Conservation (phyloP, 2,113 vertebrate species). For the Glareola pratincola region DNA sequence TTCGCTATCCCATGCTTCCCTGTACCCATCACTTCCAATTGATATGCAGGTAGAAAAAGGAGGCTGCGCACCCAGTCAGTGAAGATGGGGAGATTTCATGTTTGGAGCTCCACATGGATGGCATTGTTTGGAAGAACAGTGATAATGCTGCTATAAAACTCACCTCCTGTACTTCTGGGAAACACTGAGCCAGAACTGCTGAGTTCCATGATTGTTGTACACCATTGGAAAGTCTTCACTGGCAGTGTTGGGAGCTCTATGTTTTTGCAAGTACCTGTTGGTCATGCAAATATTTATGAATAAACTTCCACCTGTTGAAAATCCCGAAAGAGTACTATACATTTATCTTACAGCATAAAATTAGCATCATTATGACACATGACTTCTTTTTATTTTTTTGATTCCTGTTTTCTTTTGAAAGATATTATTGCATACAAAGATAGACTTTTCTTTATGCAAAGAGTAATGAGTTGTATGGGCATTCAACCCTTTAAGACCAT, state of each 20-base stretch:
- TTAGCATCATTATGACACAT: neutral
- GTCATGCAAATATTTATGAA: neutral
- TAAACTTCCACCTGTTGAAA: neutral
- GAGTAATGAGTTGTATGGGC: neutral
- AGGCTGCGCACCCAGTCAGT: neutral
- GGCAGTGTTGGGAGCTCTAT: neutral
- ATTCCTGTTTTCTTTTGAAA: neutral
- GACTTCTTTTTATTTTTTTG: neutral
- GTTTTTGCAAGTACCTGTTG: neutral
- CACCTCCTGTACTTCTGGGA: neutral
- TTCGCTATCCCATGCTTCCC: neutral
- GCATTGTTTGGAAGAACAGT: neutral
- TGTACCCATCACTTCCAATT: neutral
- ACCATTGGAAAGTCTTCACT: neutral
- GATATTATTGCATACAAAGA: neutral
- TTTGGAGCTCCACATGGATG: neutral
- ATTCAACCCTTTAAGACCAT: neutral
- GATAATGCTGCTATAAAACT: neutral
- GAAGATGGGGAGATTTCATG: neutral
- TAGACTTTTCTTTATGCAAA: neutral
- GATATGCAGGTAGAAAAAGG: neutral
- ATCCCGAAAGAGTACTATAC: rapidly evolving
- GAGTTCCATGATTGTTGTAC: neutral
- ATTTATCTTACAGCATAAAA: neutral
- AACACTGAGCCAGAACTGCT: neutral